Evolutionary conservation across 53 echinoderm and acorn worm genomes (phyloP), one percentile per base, ranked within the genome.

Genomic region (Glandiceps talaboti): DNA sequence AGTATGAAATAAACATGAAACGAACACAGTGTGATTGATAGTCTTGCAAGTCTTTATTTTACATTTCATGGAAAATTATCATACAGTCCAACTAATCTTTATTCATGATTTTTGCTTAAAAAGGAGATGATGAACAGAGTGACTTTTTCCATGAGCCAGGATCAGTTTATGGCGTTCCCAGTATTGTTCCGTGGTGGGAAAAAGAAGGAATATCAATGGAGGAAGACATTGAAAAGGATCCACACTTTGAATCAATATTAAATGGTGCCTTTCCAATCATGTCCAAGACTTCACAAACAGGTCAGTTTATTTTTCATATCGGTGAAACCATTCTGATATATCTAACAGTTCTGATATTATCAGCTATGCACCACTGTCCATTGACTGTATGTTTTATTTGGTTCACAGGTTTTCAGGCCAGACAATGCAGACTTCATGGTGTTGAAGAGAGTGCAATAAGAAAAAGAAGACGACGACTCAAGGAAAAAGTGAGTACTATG

Each of bases 121-220:
- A n/a, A 97, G 97, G 91, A 79, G 97, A 97, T 86, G 97, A 97
- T 80, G 97, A 97, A 45, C 97, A 97, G 84, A 97, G 97, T 85
- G 97, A 97, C 77, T 97, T 97, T 84, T 97, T 89, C 83, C 87
- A 93, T 80, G 97, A 97, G 83, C 86, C 97, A 28, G 93, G 92
- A 20, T 81, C 86, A 0, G 86, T 87, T 30, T 81, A 83, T 28
- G 93, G 93, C 33, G 79, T 93, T 27, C 97, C 89, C 27, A 85
- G 87, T 14, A 87, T 97, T 64, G 83, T 93, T 28, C 97, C 97
- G 1, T 97, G 97, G 97, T 97, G 97, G 97, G 97, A 97, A 74
- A 88, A 83, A 30, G 85, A 88, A 76, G 80, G 87, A 0, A 30
- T 84, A 30, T 45, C 64, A 45, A 6, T 45, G 6, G 64, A 45